Evolutionary conservation across 2,888 invertebrate genomes (phyloP), one percentile per base, ranked within the genome.

Genomic region (Epinotia brunnichana): DNA sequence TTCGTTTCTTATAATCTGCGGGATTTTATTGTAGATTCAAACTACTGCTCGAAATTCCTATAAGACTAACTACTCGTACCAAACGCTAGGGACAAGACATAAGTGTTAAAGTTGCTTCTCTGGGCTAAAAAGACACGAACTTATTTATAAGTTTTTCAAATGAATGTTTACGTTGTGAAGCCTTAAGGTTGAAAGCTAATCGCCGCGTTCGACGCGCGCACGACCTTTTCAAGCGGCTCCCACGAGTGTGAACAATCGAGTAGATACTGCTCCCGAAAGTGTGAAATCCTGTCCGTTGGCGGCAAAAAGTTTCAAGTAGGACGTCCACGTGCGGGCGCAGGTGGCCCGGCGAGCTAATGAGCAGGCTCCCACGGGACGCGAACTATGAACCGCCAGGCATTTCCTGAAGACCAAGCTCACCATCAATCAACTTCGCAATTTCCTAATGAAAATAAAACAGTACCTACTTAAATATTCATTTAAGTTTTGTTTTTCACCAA

Each of bases 311-410:
- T 83, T 78, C 77, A 69, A 69, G 72, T 75, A 51, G 64, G 74
- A 81, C 83, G 81, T 82, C 88, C 88, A 88, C 89, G 88, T 86
- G 89, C 87, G 80, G 60, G 63, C 74, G 82, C 88, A 87, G 87
- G 79, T 79, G 69, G 56, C 57, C 56, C 53, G 71, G 59, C 54
- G 56, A 68, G 68, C 77, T 81, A 83, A 83, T 78, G 83, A 81
- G 76, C 74, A 75, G 78, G 86, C 84, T 90, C 90, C 85, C 91
- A 88, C 89, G 91, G 87, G 90, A 88, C 85, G 77, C 84, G 85
- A 85, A 84, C 86, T 78, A 74, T 84, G 85, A 83, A 84, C 86
- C 84, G 82, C 81, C 73, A 81, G 81, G 83, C 78, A 89, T 86
- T 90, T 90, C 87, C 87, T 84, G 78, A 78, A 78, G 81, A 78